A percentile compares a stretch with the other conserved stretches of the same genome.
Evolutionary conservation across 2,888 invertebrate species (phyloP).

Genomic region (Eristalis tenax): DNA sequence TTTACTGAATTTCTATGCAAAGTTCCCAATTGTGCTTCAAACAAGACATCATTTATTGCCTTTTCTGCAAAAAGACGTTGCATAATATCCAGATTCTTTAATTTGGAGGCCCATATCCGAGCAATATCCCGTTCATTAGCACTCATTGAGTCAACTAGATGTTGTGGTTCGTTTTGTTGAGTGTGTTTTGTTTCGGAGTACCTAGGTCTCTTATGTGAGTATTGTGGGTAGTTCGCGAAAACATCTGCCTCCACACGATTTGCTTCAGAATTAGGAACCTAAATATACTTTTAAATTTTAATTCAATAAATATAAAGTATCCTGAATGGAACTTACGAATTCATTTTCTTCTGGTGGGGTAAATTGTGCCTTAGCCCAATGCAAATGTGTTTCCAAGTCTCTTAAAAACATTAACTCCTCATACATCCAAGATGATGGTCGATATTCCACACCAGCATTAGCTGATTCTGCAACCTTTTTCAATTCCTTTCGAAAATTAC

Average conservation of each 20-base stretch:
- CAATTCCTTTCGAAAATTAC: constrained; percentile 79
- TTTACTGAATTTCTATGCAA: constrained; percentile 79
- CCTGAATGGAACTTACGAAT: constrained; percentile 6
- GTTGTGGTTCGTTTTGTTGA: constrained; percentile 1
- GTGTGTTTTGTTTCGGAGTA: constrained; percentile 16
- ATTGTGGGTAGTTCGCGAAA: not conserved
- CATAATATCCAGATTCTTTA: constrained; percentile 77
- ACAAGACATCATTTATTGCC: constrained; percentile 79
- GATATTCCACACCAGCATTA: constrained; percentile 21
- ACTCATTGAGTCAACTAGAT: not conserved
- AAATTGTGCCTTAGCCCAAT: constrained; percentile 12
- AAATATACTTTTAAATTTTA: not conserved
- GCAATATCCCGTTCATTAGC: constrained; percentile 70
- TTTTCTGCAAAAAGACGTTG: constrained; percentile 79
- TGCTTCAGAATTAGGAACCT: constrained; percentile 19
- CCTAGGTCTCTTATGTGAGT: constrained; percentile 18
- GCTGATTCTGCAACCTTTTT: constrained; percentile 71
- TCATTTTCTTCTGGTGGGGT: constrained; percentile 26
- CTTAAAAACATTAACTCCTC: constrained; percentile 50
- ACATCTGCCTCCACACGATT: constrained; percentile 7
- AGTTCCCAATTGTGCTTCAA: constrained; percentile 78
- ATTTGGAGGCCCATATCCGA: constrained; percentile 78
- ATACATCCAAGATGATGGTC: constrained; percentile 59
- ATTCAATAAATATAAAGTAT: not conserved
- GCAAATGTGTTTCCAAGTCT: constrained; percentile 26